Percentiles rank a stretch among this genome's conserved stretches.
phyloP scores from a whole-genome alignment of 2,888 invertebrate species.

The Cancer borealis region DNA sequence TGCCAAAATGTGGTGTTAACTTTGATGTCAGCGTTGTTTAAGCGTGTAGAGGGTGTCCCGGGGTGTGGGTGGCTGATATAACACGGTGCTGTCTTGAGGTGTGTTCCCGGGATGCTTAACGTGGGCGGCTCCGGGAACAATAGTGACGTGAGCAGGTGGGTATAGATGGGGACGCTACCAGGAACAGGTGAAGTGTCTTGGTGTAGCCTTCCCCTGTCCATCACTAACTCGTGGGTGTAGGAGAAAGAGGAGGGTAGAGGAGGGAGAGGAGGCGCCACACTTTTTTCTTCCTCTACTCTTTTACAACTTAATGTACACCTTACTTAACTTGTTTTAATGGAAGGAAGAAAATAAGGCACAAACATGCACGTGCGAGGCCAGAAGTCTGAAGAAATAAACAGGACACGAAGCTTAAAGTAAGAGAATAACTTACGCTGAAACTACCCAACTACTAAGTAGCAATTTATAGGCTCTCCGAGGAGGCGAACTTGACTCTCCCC shows the following conservation, averaged over 20 bases:
- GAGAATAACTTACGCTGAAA: background rate
- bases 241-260: background rate
- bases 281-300: background rate
- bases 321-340: background rate
- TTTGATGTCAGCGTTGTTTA: background rate
- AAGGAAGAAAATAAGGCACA: slow-evolving; percentile 1
- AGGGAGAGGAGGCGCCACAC: background rate
- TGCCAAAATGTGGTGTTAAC: background rate
- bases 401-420: background rate
- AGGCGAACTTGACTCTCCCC: background rate
- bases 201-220: background rate
- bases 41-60: background rate
- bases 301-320: background rate
- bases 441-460: slow-evolving; percentile 17
- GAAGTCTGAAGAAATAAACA: background rate
- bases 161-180: background rate
- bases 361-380: background rate
- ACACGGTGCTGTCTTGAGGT: background rate
- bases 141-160: background rate
- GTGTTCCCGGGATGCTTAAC: background rate
- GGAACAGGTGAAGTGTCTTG: background rate
- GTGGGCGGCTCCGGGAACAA: background rate
- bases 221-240: background rate
- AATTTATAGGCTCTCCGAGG: slow-evolving; percentile 4
- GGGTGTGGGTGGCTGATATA: background rate